phyloP scores from a whole-genome alignment of 2,113 vertebrate genomes.

The Oenanthe oenanthe region DNA sequence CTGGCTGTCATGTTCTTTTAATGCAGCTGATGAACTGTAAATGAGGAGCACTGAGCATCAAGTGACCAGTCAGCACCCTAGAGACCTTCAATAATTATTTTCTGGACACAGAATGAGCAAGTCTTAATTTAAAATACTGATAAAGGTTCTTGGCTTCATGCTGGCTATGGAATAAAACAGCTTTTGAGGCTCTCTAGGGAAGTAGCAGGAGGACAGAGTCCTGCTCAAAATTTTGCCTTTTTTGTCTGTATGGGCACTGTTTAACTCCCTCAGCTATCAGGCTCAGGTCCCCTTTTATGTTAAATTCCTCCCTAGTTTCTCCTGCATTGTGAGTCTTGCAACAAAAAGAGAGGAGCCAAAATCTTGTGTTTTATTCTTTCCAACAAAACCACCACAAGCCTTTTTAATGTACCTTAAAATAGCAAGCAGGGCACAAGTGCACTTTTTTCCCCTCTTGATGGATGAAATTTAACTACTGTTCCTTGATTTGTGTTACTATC shows the following conservation, averaged over 20 bases:
- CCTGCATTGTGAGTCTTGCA: background rate
- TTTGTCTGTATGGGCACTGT: background rate
- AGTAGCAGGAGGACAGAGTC: background rate
- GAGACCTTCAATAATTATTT: conserved; percentile 24
- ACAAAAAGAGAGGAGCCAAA: background rate
- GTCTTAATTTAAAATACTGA: conserved; percentile 6
- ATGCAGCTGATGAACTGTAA: conserved; percentile 30
- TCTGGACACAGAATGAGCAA: background rate
- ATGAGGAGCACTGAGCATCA: conserved; percentile 18
- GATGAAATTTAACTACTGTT: conserved; percentile 30
- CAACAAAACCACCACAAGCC: background rate
- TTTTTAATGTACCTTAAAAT: conserved; percentile 32
- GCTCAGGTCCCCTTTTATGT: accelerated
- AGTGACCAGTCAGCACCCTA: background rate
- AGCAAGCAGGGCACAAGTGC: background rate
- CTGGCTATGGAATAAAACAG: background rate
- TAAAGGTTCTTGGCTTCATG: background rate
- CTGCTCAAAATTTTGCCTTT: background rate
- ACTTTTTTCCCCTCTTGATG: background rate
- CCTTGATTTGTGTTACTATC: conserved; percentile 36
- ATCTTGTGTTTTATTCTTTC: background rate
- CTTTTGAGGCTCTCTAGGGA: background rate
- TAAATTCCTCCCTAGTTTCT: background rate
- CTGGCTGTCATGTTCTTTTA: background rate
- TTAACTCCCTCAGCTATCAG: background rate